These are phyloP conservation scores for Corythaixoides concolor DNA, from an alignment of 2,113 vertebrate genomes.

Conservation along the genomic window DNA sequence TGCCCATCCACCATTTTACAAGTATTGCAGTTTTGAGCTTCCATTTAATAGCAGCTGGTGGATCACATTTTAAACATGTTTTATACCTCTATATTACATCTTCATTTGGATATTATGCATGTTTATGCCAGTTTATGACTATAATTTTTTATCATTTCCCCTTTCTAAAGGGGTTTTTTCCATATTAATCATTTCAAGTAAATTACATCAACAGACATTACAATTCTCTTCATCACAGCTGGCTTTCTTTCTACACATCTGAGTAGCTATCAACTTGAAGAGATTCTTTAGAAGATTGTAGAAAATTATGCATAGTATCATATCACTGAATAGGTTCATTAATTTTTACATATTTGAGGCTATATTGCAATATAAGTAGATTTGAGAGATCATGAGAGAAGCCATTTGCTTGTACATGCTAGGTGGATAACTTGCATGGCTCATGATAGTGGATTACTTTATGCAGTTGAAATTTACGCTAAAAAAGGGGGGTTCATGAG, in stretches of 20 bases:
- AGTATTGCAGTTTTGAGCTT: background rate
- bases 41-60: background rate
- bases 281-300: background rate
- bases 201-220: background rate
- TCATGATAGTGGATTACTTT: background rate
- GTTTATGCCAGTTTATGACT: background rate
- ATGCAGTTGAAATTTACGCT: background rate
- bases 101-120: background rate
- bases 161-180: background rate
- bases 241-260: background rate
- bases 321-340: background rate
- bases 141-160: background rate
- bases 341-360: background rate
- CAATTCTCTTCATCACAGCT: background rate
- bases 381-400: background rate
- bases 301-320: background rate
- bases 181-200: background rate
- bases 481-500: background rate
- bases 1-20: background rate
- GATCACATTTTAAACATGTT: background rate
- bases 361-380: background rate
- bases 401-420: accelerated
- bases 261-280: background rate
- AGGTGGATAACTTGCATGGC: background rate
- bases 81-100: background rate